Evolutionary conservation across 2,888 invertebrate genomes (phyloP).

Genomic region (Platycheirus albimanus): DNA sequence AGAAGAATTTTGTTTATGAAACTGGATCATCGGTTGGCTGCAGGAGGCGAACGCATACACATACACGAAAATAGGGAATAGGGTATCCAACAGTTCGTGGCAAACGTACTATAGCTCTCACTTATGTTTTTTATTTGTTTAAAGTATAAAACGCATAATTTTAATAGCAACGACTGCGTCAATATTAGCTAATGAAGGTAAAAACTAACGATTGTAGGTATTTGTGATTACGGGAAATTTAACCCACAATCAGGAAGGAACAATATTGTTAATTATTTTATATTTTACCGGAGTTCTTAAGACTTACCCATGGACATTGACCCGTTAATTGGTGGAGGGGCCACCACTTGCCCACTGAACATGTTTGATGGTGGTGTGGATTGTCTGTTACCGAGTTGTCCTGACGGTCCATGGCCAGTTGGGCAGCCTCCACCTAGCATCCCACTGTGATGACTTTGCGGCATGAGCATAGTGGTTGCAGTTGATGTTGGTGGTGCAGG

Average conservation of each 20-base stretch:
- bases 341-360: slow-evolving; percentile 79
- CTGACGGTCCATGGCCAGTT: slow-evolving; percentile 69
- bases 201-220: too few relatives aligned
- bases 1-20: too few relatives aligned
- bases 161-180: too few relatives aligned
- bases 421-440: slow-evolving; percentile 76
- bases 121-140: too few relatives aligned
- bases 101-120: too few relatives aligned
- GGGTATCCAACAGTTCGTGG: too few relatives aligned
- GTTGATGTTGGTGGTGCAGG: slow-evolving; percentile 78
- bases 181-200: too few relatives aligned
- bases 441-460: slow-evolving; percentile 77
- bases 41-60: too few relatives aligned
- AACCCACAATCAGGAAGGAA: not conserved
- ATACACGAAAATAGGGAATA: too few relatives aligned
- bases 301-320: slow-evolving; percentile 80
- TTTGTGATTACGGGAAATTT: not conserved
- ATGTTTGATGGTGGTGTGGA: slow-evolving; percentile 78
- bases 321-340: slow-evolving; percentile 78
- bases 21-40: too few relatives aligned
- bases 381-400: slow-evolving; percentile 74
- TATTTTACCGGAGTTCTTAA: not conserved
- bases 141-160: too few relatives aligned
- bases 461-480: slow-evolving; percentile 81
- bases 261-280: not conserved